Evolutionary conservation across 2,797 vertebrate genomes (phyloP), one percentile per base, ranked within the genome.

Genomic region (Acipenser ruthenus): DNA sequence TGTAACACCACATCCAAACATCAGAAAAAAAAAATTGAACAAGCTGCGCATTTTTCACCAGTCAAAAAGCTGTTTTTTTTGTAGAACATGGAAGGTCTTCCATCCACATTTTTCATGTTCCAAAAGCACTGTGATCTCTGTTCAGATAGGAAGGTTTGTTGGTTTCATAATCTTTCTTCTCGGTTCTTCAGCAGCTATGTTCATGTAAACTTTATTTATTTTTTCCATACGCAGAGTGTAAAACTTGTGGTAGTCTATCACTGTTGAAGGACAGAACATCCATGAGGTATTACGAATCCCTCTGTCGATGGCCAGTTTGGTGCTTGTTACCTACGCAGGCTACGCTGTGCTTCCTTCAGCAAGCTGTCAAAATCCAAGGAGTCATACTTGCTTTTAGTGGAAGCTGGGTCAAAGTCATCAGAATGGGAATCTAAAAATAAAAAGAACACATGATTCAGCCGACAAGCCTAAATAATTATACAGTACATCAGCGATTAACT

Each of bases 321-420:
- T 77, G 78, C 90, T 86, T 82, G 93, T 98, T 97, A 98, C 95
- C 94, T 98, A 84, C 92, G 92, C 84, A 99, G 91, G 86, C 97
- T 97, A 85, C 91, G 87, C 86, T 99, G 97, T 75, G 95, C 97
- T 88, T 99, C 97, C 83, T 86, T 92, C 77, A 99, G 92, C 93
- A 99, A 95, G 92, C 94, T 98, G 91, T 99, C 97, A 75, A 99
- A 99, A 93, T 99, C 96, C 93, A 99, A 92, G 83, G 94, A 97
- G 93, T 98, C 97, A 73, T 98, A 99, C 87, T 99, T 97, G 96
- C 96, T 99, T 89, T 96, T 96, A 76, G 94, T 93, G 82, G 94
- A 97, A 88, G 95, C 89, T 81, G 95, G 95, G 90, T 99, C 95
- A 88, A 98, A 99, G 91, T 99, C 96, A 71, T 99, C 96, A 79